phyloP scores from a whole-genome alignment of 2,797 vertebrate species.

The Pangasius mekongensis region DNA sequence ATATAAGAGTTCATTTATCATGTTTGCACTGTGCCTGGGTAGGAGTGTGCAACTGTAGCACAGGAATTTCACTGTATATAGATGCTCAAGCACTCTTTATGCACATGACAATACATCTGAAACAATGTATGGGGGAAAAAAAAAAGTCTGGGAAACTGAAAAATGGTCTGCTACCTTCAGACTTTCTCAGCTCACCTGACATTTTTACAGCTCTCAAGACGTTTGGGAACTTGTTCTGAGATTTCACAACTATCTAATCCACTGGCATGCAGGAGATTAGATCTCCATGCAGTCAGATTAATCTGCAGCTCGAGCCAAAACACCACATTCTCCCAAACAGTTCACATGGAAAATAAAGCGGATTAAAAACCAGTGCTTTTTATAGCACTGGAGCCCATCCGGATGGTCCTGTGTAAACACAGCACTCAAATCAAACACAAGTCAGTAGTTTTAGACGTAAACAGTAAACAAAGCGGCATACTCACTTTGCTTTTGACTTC shows the following conservation, averaged over 20 bases:
- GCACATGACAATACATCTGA: too few species aligned
- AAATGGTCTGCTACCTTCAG: not conserved
- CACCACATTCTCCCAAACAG: not conserved
- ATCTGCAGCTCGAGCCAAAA: not conserved
- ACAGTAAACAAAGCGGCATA: not conserved
- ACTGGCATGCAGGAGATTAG: not conserved
- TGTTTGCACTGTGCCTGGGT: too few species aligned
- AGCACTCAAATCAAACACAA: not conserved
- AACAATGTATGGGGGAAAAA: not conserved
- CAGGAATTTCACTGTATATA: too few species aligned
- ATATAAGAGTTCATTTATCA: too few species aligned
- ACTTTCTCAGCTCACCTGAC: not conserved
- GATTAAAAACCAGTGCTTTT: not conserved
- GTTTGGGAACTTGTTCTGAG: not conserved
- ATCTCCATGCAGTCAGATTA: not conserved
- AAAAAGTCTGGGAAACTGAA: not conserved
- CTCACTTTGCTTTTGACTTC: slow-evolving; percentile 98
- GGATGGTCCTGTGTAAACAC: slow-evolving; percentile 4
- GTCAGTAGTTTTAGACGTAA: not conserved
- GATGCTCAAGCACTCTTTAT: too few species aligned
- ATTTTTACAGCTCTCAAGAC: not conserved
- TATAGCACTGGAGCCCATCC: not conserved
- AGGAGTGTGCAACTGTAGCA: too few species aligned
- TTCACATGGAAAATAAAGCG: not conserved
- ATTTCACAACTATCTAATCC: not conserved